Evolutionary conservation across 2,888 invertebrate genomes (phyloP).

Genomic region (Tipula helvola): DNA sequence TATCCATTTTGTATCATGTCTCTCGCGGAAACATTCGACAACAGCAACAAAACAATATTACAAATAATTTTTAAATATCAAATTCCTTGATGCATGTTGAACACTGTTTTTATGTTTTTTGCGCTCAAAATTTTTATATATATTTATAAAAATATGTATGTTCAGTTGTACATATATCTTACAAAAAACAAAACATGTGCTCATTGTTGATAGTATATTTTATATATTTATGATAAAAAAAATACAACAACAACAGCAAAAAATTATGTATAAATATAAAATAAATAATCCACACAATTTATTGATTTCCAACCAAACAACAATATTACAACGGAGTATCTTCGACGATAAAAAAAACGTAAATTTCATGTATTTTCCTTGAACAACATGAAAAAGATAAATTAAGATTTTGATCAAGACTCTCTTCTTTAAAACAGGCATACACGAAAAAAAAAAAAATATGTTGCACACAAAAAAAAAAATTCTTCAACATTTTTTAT

Average conservation of each 20-base stretch:
- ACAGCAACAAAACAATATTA: neutral
- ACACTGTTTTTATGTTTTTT: neutral
- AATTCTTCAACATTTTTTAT: neutral
- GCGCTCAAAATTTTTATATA: neutral
- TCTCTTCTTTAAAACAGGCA: neutral
- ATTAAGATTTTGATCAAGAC: conserved; percentile 4
- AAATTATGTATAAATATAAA: neutral
- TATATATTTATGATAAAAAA: neutral
- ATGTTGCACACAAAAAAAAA: neutral
- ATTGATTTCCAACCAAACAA: neutral
- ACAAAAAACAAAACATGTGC: neutral
- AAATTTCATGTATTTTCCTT: neutral
- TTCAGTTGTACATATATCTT: neutral
- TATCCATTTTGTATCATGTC: neutral
- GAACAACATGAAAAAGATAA: conserved; percentile 4
- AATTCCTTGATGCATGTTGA: neutral
- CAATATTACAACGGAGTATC: neutral
- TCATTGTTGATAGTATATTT: neutral
- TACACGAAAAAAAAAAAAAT: neutral
- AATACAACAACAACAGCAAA: neutral
- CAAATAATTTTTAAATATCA: neutral
- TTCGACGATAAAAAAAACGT: neutral
- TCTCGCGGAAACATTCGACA: neutral
- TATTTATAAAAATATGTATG: neutral
- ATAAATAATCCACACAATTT: conserved; percentile 4